Evolutionary conservation across 2,113 vertebrate species (phyloP).

Genomic region (Rhinogobius similis): DNA sequence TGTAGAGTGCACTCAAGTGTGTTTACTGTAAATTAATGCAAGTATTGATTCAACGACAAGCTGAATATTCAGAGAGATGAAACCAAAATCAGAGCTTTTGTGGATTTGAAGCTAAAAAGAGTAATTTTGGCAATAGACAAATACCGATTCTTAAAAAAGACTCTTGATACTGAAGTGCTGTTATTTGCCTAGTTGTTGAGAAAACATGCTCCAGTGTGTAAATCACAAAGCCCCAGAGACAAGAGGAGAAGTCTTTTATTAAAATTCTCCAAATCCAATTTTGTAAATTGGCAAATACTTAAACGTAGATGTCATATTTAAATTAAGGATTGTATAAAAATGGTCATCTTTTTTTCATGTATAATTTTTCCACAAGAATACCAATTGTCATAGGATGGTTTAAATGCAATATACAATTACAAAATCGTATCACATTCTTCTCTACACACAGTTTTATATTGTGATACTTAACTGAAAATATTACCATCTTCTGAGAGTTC

Average conservation of each 20-base stretch:
- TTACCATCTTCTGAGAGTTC: background rate
- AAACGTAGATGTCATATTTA: background rate
- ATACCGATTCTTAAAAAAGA: background rate
- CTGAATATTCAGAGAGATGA: background rate
- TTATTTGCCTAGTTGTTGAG: background rate
- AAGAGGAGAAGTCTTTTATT: background rate
- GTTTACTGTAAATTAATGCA: background rate
- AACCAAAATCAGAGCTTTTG: background rate
- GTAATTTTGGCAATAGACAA: background rate
- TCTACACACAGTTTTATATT: too few relatives aligned
- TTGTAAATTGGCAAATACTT: too few relatives aligned
- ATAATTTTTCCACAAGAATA: background rate
- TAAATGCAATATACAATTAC: background rate
- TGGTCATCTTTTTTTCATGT: background rate
- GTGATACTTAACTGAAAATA: background rate
- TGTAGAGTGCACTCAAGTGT: background rate
- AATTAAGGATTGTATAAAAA: background rate
- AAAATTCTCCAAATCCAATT: background rate
- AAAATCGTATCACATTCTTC: too few relatives aligned
- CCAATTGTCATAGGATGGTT: background rate
- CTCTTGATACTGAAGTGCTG: constrained; percentile 3
- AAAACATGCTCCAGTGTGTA: background rate
- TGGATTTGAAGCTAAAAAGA: background rate
- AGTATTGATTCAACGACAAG: constrained; percentile 1
- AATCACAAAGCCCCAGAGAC: background rate